Evolutionary conservation across 2,797 vertebrate species (phyloP).

Genomic region (Dendrocincla tyrannina): DNA sequence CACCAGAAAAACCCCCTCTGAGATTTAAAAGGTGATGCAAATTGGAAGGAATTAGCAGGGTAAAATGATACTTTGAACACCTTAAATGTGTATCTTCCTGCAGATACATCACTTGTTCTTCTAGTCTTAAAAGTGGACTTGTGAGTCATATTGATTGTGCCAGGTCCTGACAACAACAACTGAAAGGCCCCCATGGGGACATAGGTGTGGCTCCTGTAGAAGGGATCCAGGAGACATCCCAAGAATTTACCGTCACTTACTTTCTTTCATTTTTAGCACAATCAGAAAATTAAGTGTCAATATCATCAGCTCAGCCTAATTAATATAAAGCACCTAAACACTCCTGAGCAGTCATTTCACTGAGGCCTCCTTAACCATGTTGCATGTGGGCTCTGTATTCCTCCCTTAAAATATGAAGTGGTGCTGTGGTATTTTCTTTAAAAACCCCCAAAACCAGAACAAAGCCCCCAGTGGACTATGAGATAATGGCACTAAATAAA

Average conservation of each 20-base stretch:
- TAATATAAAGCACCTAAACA: not conserved
- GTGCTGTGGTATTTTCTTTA: not conserved
- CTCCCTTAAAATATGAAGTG: not conserved
- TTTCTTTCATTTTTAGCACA: not conserved
- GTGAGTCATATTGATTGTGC: not conserved
- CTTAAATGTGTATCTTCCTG: not conserved
- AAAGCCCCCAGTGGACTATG: not conserved
- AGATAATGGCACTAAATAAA: not conserved
- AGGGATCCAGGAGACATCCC: not conserved
- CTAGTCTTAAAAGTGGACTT: not conserved
- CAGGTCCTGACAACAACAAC: not conserved
- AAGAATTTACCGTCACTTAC: not conserved
- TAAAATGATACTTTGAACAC: not conserved
- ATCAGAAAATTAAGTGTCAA: not conserved
- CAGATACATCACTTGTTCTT: not conserved
- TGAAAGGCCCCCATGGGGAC: not conserved
- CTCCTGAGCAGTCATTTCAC: not conserved
- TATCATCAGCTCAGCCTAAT: not conserved
- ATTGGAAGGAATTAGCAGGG: not conserved
- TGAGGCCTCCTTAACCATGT: not conserved
- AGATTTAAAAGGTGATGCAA: not conserved
- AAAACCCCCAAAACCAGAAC: not conserved
- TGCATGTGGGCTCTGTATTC: rapidly evolving
- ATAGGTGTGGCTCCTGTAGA: not conserved
- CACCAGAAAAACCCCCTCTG: not conserved